Conservation (phyloP, 1,140 invertebrate species). For the Cydia amplana region DNA sequence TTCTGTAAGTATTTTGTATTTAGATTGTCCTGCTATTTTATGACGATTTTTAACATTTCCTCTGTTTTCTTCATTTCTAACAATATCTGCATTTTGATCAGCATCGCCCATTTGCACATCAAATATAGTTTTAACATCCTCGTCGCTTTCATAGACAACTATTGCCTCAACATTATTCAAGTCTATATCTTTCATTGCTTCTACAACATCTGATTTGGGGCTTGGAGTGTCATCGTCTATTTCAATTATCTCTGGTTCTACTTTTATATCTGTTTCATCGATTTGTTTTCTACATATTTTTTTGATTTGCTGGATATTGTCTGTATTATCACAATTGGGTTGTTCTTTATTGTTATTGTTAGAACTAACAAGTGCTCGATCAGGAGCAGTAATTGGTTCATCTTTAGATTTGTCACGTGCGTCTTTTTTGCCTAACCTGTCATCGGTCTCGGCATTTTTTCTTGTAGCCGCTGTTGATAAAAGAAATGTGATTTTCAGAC, state of each 20-base stretch:
- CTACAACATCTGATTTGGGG: not conserved
- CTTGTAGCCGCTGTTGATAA: too few relatives aligned
- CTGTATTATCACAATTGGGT: not conserved
- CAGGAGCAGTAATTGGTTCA: too few relatives aligned
- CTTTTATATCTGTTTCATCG: not conserved
- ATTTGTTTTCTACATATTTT: not conserved
- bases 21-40: too few relatives aligned
- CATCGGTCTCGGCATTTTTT: too few relatives aligned
- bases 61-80: too few relatives aligned
- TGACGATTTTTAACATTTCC: too few relatives aligned
- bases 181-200: not conserved
- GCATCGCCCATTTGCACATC: not conserved
- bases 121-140: not conserved
- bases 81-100: not conserved
- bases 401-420: too few relatives aligned
- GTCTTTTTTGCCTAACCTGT: too few relatives aligned
- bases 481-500: too few relatives aligned
- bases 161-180: not conserved
- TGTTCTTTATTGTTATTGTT: not conserved
- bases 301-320: not conserved
- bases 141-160: not conserved
- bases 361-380: too few relatives aligned
- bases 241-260: not conserved
- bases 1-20: too few relatives aligned
- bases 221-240: not conserved